Evolutionary conservation across 2,113 vertebrate species (phyloP), one percentile per base, ranked within the genome.

Genomic region (Ptychochromis oligacanthus): DNA sequence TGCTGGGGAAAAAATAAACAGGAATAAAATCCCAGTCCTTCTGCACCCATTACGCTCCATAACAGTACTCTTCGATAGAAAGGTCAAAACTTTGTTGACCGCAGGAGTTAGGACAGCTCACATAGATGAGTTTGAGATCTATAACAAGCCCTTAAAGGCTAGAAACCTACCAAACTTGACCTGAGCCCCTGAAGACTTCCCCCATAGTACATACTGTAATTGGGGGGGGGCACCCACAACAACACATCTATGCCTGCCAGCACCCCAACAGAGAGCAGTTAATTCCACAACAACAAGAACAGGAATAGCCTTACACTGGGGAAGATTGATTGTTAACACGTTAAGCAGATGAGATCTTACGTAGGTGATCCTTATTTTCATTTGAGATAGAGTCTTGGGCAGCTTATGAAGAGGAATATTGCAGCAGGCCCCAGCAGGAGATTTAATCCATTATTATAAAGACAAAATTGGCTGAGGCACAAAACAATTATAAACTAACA

Each of bases 61-160:
- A 85, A 81, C 85, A 80, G 87, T 75, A 74, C 65, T 86, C 55
- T 70, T 80, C 38, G 46, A 85, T 49, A 80, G 79, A 92, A 87
- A 87, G 93, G 88, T 90, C 62, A 77, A 82, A 90, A 70, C 43
- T 38, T 77, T 62, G 89, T 85, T 17, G 75, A 87, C 85, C 17
- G 17, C 77, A 77, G 76, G 84, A 90, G 88, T 72, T 72, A 77
- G 88, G 88, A 85, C 87, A 78, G 88, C 82, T 91, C 77, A 75
- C 85, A 65, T 84, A 79, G 88, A 92, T 82, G 83, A 88, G 81
- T 89, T 79, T 91, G 86, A 90, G 91, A 88, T 87, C 85, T 85
- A 87, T 91, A 92, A 93, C 88, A 91, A 90, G 80, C 86, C 84
- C 86, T 89, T 87, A 81, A 89, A 86, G 82, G 77, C 75, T 26